Base-by-base conservation (phyloP, 2,888 invertebrate genomes). In the Hoplodrina ambigua region DNA sequence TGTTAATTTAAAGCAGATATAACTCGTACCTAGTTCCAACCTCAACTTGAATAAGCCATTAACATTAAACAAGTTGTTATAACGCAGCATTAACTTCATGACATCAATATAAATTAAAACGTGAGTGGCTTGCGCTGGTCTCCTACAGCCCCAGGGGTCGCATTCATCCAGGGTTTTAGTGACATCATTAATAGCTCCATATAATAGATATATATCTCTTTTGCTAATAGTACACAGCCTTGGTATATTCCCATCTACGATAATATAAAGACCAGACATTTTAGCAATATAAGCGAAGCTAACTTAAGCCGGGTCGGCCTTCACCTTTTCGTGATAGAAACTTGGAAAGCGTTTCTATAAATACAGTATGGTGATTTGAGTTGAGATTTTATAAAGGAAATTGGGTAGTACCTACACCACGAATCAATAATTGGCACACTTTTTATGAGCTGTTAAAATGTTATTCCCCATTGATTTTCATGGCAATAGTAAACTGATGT, bases 1-100 rank as follows among this genome's bases (percentile, higher is more conserved):
- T 37, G 54, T 55, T 81, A 67, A 78, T 78, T 78, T 78, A 68
- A 78, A 62, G 65, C 41, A 66, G 65, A 68, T 79, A 72, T 66
- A 65, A 63, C 25, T 46, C 6, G 46, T 55, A 49, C n/a, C 6
- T 73, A 44, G 53, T 25, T 52, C 33, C 60, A 66, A 68, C 68
- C 15, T 62, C 30, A 57, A n/a, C 5, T 63, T 66, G 30, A 79
- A 59, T 79, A 65, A 62, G 62, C 49, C 62, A 79, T 79, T 78
- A 65, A 37, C 57, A 62, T 25, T 52, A 56, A 58, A 52, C 53
- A 54, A 60, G 65, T 65, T 61, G 63, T 65, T 78, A 72, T 54
- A 41, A 66, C 53, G 49, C 46, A 10, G 61, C 41, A 57, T 53
- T 58, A 78, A 55, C 54, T 70, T 58, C 63, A 60, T 78, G 53